phyloP scores from a whole-genome alignment of 2,113 vertebrate genomes.

The Menidia beryllina region DNA sequence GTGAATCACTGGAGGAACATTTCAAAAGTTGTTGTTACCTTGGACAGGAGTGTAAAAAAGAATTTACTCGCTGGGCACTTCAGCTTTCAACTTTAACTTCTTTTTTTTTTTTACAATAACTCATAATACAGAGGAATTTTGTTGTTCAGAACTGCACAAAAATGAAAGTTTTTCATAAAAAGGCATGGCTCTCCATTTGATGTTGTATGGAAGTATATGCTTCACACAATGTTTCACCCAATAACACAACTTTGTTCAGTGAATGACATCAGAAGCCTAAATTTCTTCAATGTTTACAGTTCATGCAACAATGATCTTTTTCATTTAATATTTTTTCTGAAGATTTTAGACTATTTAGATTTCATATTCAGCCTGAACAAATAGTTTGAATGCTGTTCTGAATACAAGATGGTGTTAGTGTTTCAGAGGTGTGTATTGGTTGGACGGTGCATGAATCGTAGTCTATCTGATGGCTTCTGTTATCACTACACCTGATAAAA shows the following conservation, averaged over 20 bases:
- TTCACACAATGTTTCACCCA: neutral
- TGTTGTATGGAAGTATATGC: neutral
- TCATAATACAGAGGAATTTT: conserved; percentile 39
- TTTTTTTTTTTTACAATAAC: conserved; percentile 20
- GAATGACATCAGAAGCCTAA: neutral
- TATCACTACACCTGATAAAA: no score
- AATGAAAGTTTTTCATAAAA: conserved; percentile 6
- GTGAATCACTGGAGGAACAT: conserved; percentile 22
- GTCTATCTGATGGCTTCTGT: no score
- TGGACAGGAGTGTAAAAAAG: conserved; percentile 16
- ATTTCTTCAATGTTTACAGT: neutral
- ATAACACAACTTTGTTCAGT: neutral
- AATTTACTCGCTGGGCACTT: neutral
- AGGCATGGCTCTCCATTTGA: neutral
- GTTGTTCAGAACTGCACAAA: neutral
- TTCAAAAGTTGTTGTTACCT: conserved; percentile 40
- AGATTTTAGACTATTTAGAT: neutral
- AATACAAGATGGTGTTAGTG: no score
- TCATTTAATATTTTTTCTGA: neutral
- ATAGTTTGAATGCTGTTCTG: neutral
- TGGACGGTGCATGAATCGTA: no score
- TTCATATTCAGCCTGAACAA: neutral
- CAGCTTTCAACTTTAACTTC: no score
- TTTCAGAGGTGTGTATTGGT: no score
- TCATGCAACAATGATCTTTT: neutral